A percentile compares a stretch with the other conserved stretches of the same genome.
Conservation (phyloP, 2,113 vertebrate genomes). For the Crotophaga sulcirostris region DNA sequence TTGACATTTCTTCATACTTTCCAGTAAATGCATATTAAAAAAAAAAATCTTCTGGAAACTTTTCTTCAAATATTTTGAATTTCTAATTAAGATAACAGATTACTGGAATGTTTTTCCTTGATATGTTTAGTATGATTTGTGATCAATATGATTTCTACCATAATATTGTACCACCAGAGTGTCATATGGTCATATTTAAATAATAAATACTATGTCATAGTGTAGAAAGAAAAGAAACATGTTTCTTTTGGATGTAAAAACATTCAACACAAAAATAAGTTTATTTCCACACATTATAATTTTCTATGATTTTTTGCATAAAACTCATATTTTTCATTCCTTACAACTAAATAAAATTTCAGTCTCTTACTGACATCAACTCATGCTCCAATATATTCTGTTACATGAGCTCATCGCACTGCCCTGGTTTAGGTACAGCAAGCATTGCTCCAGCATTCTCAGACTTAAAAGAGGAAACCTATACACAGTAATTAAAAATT, state of each 20-base stretch:
- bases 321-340: neutral
- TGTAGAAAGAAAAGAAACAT: neutral
- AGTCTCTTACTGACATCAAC: neutral
- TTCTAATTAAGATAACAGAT: neutral
- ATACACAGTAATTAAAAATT: neutral
- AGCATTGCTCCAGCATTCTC: neutral
- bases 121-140: neutral
- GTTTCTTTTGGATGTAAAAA: neutral
- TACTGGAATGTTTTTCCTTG: neutral
- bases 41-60: neutral
- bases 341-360: accelerated
- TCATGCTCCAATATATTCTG: neutral
- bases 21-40: neutral
- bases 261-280: neutral
- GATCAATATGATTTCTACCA: neutral
- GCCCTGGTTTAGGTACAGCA: neutral
- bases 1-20: neutral
- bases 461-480: neutral
- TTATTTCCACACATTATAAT: neutral
- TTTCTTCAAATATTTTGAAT: neutral
- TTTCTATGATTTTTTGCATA: neutral
- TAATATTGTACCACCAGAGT: too few species aligned
- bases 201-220: neutral
- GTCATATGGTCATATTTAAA: neutral
- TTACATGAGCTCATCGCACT: neutral